Base-by-base conservation (phyloP, 2,797 vertebrate species). In the Dryobates pubescens region DNA sequence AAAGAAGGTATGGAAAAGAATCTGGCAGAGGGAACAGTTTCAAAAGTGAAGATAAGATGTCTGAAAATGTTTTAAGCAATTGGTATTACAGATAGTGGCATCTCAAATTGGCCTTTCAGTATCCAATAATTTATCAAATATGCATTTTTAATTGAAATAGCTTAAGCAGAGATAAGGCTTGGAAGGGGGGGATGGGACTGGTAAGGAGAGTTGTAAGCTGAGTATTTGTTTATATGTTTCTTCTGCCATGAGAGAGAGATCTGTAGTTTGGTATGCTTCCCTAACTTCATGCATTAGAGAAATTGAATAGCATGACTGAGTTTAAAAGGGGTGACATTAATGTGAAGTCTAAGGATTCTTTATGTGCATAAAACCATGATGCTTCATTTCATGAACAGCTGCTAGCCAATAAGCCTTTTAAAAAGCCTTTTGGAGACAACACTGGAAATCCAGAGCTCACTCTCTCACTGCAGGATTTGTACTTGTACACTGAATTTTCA, bases 351-450 rank as follows among this genome's bases (percentile, higher is more conserved):
- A 87, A 85, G 76, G 75, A 90, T 94, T 94, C 90, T 94, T 94
- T 93, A 90, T 88, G 94, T 89, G 92, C 90, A 89, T 68, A 75
- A 93, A 89, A 17, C 90, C 92, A 90, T 87, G 84, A 89, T 87
- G 76, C 73, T 67, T 93, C 59, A 61, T 83, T 89, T 76, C 23
- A 2, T 57, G 84, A 91, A 93, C 89, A 96, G 76, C 75, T 92
- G 91, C 86, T 94, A 89, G 63, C 75, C 86, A 90, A n/a, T 41
- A 87, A 92, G 56, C 69, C 62, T 90, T 92, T 87, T 53, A 45
- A 87, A 95, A 95, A 87, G 22, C 59, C 78, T 93, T 92, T 87
- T 93, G 82, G 75, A 90, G 59, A 57, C 0, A 0, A 56, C 53
- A 45, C 19, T 83, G 84, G 75, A 87, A 90, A 95, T 61, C 78